Evolutionary conservation across 1,140 invertebrate genomes (phyloP).

Genomic region (Pinna nobilis): DNA sequence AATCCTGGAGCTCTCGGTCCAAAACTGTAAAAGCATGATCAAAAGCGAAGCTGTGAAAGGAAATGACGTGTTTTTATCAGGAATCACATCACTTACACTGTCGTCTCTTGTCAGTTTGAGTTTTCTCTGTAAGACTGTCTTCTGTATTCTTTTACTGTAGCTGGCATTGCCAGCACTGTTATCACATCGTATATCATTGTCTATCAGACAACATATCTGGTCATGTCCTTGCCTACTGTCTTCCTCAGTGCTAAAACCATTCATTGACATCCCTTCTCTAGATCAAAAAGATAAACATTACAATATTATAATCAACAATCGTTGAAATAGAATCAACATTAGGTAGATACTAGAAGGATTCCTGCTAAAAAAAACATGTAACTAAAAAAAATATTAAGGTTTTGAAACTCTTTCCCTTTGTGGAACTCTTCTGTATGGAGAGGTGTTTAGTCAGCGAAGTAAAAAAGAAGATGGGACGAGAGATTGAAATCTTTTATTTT

Average conservation of each 20-base stretch:
- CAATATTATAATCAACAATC: background rate
- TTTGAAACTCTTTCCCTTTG: no score
- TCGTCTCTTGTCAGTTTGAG: constrained; percentile 92
- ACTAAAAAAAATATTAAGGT: no score
- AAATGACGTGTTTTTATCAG: background rate
- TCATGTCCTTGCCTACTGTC: constrained; percentile 76
- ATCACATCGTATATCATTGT: constrained; percentile 90
- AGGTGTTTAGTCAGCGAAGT: no score
- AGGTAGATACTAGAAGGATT: no score
- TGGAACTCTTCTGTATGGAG: no score
- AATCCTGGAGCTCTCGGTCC: no score
- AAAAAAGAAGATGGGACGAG: no score
- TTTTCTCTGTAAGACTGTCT: constrained; percentile 93
- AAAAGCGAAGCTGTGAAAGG: no score
- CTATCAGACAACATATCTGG: constrained; percentile 95
- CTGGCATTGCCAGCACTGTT: constrained; percentile 94
- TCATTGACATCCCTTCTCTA: constrained; percentile 40
- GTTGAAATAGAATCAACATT: no score
- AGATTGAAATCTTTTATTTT: no score
- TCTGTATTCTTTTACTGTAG: constrained; percentile 97
- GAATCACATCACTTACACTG: constrained; percentile 68
- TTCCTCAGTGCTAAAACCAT: constrained; percentile 68
- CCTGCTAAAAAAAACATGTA: no score
- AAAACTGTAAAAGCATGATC: no score
- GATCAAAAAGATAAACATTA: background rate